phyloP scores from a whole-genome alignment of 2,888 invertebrate genomes.

The Rhingia rostrata region DNA sequence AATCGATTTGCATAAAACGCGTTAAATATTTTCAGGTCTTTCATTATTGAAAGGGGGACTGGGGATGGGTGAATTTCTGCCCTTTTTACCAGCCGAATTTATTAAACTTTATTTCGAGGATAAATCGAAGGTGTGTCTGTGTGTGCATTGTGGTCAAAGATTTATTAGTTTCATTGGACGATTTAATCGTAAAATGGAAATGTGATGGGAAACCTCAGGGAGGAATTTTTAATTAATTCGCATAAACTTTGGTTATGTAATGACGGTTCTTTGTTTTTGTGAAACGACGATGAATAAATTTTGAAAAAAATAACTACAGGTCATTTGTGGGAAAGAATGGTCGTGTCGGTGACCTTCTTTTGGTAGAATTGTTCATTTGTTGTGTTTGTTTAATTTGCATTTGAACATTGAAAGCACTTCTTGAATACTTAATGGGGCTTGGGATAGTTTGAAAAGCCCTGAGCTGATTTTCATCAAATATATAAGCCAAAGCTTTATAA shows the following conservation, averaged over 20 bases:
- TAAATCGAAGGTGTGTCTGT: conserved; percentile 1
- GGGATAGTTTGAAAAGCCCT: too few relatives aligned
- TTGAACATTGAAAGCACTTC: too few relatives aligned
- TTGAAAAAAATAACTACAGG: neutral
- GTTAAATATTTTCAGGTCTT: neutral
- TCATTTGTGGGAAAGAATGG: neutral
- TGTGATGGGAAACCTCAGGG: neutral
- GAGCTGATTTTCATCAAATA: too few relatives aligned
- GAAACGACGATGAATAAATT: conserved; percentile 27
- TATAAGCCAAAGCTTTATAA: too few relatives aligned
- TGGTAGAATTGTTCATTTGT: too few relatives aligned
- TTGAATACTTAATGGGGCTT: too few relatives aligned
- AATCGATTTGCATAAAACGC: conserved; percentile 32
- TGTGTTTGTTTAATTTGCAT: too few relatives aligned
- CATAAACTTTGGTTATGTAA: conserved; percentile 17
- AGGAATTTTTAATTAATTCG: conserved; percentile 15
- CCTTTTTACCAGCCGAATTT: conserved; percentile 24
- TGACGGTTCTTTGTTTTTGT: conserved; percentile 1
- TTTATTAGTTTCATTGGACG: conserved; percentile 52
- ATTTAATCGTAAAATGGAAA: conserved; percentile 25
- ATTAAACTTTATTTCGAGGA: conserved; percentile 16
- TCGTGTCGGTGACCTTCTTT: too few relatives aligned
- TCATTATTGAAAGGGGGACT: neutral
- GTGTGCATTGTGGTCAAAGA: conserved; percentile 22
- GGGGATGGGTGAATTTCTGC: neutral